phyloP scores from a whole-genome alignment of 1,140 invertebrate species.

The Pomacea maculata region DNA sequence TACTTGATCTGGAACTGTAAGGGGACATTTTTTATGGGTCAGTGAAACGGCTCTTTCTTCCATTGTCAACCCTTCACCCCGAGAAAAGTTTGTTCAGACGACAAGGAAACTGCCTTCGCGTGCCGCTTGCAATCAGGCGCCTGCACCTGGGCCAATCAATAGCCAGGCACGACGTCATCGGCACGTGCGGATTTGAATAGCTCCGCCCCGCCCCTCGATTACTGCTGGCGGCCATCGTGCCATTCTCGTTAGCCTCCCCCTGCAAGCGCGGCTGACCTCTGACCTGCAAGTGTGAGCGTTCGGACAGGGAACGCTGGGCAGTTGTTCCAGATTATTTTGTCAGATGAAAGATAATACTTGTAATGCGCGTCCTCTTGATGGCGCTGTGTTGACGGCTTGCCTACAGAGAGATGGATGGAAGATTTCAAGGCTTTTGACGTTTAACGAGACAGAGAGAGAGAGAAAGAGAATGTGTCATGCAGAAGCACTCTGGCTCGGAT shows the following conservation, averaged over 20 bases:
- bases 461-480: neutral
- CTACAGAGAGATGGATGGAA: neutral
- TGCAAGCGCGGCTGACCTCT: conserved; percentile 16
- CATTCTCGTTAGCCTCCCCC: conserved; percentile 16
- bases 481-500: neutral
- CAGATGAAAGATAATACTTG: conserved; percentile 4
- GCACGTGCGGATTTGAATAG: conserved; percentile 23
- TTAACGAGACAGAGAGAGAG: neutral
- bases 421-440: neutral
- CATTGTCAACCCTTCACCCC: too few species aligned
- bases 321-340: conserved; percentile 5
- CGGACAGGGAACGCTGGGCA: neutral
- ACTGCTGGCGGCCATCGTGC: conserved; percentile 11
- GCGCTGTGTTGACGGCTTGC: neutral
- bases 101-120: conserved; percentile 6
- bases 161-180: conserved; percentile 20
- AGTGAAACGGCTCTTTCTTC: too few species aligned
- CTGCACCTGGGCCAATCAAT: conserved; percentile 26
- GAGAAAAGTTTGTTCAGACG: too few species aligned
- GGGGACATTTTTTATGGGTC: too few species aligned
- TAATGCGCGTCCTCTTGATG: neutral
- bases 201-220: conserved; percentile 15
- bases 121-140: conserved; percentile 22
- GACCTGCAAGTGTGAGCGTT: neutral
- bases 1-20: too few species aligned